Evolutionary conservation across 2,797 vertebrate species (phyloP).

Genomic region (Ibycter americanus): DNA sequence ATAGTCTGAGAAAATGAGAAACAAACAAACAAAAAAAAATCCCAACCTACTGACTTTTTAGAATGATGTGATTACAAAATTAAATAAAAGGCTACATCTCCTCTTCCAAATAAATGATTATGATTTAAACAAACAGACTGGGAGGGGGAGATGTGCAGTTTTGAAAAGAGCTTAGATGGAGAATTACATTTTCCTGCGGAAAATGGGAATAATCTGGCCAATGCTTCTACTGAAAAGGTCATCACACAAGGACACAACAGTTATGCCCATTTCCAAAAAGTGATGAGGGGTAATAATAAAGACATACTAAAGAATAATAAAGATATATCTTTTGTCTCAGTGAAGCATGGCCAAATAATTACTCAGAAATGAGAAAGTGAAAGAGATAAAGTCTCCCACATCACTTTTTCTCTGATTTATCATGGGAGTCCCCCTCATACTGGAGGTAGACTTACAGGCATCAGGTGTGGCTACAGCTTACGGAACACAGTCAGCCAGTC

Average conservation of each 20-base stretch:
- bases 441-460: neutral
- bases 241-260: neutral
- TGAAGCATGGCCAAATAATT: neutral
- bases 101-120: constrained; percentile 13
- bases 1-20: constrained; percentile 17
- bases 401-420: neutral
- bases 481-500: neutral
- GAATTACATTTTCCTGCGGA: neutral
- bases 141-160: neutral
- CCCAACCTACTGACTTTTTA: neutral
- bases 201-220: neutral
- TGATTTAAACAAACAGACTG: constrained; percentile 7
- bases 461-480: neutral
- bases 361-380: neutral
- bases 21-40: neutral
- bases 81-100: neutral
- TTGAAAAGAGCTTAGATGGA: neutral
- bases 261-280: neutral
- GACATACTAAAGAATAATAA: neutral
- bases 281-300: neutral
- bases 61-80: neutral
- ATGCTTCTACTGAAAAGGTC: neutral
- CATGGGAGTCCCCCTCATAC: neutral
- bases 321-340: neutral
- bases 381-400: neutral